phyloP scores from a whole-genome alignment of 2,113 vertebrate species.

The Festucalex cinctus region DNA sequence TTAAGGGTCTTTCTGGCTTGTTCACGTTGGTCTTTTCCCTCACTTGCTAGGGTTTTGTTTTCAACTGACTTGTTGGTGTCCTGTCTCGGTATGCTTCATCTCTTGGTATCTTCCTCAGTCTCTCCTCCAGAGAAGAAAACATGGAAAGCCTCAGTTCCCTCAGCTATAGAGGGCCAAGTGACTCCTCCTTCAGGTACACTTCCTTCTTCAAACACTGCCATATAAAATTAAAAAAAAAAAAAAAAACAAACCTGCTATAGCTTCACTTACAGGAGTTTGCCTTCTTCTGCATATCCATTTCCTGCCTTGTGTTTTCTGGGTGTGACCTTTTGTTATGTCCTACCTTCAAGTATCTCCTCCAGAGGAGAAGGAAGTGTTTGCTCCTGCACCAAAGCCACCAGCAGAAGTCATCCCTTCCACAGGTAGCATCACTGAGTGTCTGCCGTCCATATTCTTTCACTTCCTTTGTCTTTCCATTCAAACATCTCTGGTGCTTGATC shows the following conservation, averaged over 20 bases:
- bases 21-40: not conserved
- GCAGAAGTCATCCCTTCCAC: not conserved
- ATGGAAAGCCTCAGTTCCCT: not conserved
- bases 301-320: not conserved
- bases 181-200: constrained; percentile 6
- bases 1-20: not conserved
- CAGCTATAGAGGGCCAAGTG: not conserved
- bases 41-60: not conserved
- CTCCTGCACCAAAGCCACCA: constrained; percentile 10
- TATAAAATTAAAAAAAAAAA: too few relatives aligned
- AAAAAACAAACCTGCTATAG: too few relatives aligned
- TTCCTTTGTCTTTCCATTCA: constrained; percentile 5
- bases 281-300: not conserved
- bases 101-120: constrained; percentile 9
- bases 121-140: constrained; percentile 6
- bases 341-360: constrained; percentile 9
- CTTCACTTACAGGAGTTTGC: not conserved
- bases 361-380: constrained; percentile 15
- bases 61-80: not conserved
- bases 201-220: not conserved
- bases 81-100: not conserved
- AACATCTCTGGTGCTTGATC: constrained; percentile 14
- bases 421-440: constrained; percentile 4
- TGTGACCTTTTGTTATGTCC: constrained; percentile 7
- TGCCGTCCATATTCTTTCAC: not conserved